Evolutionary conservation across 2,888 invertebrate genomes (phyloP).

Genomic region (Sylvicola fuscatus): DNA sequence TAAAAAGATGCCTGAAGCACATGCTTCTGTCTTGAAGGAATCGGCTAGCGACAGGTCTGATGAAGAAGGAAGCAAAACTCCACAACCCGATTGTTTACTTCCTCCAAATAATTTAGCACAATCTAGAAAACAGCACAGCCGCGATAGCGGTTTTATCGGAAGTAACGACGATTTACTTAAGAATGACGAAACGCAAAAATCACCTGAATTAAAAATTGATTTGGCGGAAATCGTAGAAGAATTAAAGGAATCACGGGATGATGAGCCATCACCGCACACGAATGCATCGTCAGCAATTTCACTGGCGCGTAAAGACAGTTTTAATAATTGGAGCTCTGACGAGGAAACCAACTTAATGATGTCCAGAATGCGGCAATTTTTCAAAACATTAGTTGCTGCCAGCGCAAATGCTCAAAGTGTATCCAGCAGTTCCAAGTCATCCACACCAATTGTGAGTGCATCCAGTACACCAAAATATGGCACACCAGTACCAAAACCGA

Average conservation of each 20-base stretch:
- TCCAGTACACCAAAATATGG: constrained; percentile 20
- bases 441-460: constrained; percentile 3
- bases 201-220: constrained; percentile 29
- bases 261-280: constrained; percentile 10
- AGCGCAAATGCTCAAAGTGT: constrained; percentile 27
- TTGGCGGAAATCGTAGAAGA: constrained; percentile 38
- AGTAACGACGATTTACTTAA: constrained; percentile 70
- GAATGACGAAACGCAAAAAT: constrained; percentile 22
- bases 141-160: constrained; percentile 76
- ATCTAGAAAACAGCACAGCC: constrained; percentile 58
- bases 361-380: constrained; percentile 84
- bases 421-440: constrained; percentile 19
- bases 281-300: constrained; percentile 26
- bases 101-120: constrained; percentile 34
- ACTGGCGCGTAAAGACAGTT: constrained; percentile 67
- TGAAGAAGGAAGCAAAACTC: constrained; percentile 41
- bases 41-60: constrained; percentile 34
- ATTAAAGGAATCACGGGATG: constrained; percentile 33
- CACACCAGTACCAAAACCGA: constrained; percentile 35
- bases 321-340: constrained; percentile 86
- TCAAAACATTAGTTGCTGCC: constrained; percentile 72
- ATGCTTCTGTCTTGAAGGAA: constrained; percentile 34
- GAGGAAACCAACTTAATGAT: constrained; percentile 90
- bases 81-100: constrained; percentile 39
- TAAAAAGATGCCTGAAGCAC: constrained; percentile 37